phyloP scores from a whole-genome alignment of 2,113 vertebrate species.

The Pangasianodon hypophthalmus region DNA sequence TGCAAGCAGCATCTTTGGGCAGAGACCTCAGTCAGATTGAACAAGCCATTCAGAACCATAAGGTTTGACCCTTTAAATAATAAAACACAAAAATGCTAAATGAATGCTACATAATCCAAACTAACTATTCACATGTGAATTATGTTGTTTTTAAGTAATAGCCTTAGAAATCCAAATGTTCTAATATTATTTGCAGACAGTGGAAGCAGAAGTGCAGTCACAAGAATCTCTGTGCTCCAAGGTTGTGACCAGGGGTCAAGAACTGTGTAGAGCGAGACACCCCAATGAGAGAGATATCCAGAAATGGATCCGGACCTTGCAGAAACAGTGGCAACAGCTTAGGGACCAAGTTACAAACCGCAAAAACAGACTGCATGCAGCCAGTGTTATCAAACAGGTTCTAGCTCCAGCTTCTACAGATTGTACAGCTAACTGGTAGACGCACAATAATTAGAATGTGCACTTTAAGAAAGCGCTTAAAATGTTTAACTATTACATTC shows the following conservation, averaged over 20 bases:
- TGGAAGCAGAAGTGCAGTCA: conserved; percentile 79
- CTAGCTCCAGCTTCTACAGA: too few species aligned
- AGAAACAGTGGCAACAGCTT: conserved; percentile 78
- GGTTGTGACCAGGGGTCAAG: conserved; percentile 73
- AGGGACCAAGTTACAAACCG: conserved; percentile 63
- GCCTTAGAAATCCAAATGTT: background rate
- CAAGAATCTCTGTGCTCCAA: conserved; percentile 74
- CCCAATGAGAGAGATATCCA: conserved; percentile 58
- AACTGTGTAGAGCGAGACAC: conserved; percentile 70
- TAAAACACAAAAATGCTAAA: background rate
- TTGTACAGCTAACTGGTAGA: background rate
- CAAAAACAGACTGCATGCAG: conserved; percentile 75
- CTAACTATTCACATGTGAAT: background rate
- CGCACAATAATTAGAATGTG: background rate
- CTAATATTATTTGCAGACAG: conserved; percentile 64
- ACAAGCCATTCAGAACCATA: conserved; percentile 79
- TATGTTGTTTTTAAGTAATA: background rate
- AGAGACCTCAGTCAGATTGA: conserved; percentile 79
- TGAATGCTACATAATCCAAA: too few species aligned
- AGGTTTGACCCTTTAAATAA: conserved; percentile 70
- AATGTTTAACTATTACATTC: background rate
- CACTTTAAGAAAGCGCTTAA: background rate
- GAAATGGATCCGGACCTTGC: conserved; percentile 74
- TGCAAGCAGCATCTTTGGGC: conserved; percentile 70
- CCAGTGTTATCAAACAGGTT: conserved; percentile 80